Conservation (phyloP, 2,797 vertebrate species). For the Paramormyrops hopkinsi region DNA sequence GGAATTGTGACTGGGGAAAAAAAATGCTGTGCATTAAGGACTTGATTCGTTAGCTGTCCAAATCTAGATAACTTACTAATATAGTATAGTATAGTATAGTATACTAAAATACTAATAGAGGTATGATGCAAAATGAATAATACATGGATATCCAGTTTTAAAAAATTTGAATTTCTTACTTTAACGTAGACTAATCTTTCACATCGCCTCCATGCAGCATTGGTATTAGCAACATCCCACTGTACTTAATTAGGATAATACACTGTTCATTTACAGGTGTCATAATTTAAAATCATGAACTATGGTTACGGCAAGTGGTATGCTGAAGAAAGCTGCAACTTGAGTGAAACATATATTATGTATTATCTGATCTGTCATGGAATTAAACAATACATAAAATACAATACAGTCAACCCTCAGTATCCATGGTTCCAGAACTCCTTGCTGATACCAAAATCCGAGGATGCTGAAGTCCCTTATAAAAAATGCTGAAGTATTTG, state of each 20-base stretch:
- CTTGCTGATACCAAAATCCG: background rate
- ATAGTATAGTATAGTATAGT: background rate
- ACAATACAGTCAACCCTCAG: background rate
- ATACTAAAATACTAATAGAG: too few species aligned
- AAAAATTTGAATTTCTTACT: background rate
- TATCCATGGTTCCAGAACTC: background rate
- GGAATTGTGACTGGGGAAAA: background rate
- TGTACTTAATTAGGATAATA: background rate
- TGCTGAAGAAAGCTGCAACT: background rate
- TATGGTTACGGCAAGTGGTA: background rate
- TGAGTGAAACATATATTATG: background rate
- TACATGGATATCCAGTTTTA: background rate
- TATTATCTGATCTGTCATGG: background rate
- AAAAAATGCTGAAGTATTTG: background rate
- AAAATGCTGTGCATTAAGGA: background rate
- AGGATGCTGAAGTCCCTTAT: background rate
- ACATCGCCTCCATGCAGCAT: background rate
- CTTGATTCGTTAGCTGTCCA: background rate
- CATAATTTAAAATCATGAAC: background rate
- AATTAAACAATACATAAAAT: background rate
- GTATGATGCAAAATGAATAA: background rate
- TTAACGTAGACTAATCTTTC: background rate
- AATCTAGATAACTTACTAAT: background rate
- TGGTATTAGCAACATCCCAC: background rate
- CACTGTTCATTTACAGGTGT: background rate